Conservation (phyloP, 2,888 invertebrate genomes). For the Blomia tropicalis region DNA sequence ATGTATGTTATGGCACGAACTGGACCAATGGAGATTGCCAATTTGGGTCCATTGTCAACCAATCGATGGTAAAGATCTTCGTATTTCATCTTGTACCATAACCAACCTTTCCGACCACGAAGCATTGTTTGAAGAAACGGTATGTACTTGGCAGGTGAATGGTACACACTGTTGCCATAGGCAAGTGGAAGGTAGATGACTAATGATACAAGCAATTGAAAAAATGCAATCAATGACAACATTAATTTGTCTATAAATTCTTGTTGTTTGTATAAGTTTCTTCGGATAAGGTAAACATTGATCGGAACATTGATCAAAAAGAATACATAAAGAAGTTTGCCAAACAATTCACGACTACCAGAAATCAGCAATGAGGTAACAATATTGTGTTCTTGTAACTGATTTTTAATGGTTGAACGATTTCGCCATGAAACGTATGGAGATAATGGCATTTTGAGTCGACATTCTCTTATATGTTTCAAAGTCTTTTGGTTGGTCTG, state of each 20-base stretch:
- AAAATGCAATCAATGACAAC: neutral
- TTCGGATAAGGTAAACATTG: neutral
- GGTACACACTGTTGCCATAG: neutral
- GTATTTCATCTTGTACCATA: neutral
- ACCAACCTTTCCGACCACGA: neutral
- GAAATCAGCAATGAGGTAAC: neutral
- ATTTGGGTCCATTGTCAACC: too few species aligned
- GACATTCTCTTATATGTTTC: too few species aligned
- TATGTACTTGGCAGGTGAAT: too few species aligned
- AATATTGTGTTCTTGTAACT: neutral
- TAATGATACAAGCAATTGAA: neutral
- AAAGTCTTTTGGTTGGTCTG: too few species aligned
- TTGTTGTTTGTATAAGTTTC: neutral
- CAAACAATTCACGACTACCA: neutral
- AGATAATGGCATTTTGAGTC: too few species aligned
- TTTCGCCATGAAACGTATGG: too few species aligned
- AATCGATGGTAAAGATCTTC: neutral
- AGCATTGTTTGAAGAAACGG: too few species aligned
- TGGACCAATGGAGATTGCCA: too few species aligned
- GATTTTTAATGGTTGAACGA: too few species aligned
- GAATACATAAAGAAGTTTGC: neutral
- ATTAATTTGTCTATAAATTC: neutral
- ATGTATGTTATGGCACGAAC: too few species aligned
- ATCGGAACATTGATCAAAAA: neutral
- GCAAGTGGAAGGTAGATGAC: neutral